phyloP scores from a whole-genome alignment of 2,113 vertebrate species.

The Podarcis muralis region DNA sequence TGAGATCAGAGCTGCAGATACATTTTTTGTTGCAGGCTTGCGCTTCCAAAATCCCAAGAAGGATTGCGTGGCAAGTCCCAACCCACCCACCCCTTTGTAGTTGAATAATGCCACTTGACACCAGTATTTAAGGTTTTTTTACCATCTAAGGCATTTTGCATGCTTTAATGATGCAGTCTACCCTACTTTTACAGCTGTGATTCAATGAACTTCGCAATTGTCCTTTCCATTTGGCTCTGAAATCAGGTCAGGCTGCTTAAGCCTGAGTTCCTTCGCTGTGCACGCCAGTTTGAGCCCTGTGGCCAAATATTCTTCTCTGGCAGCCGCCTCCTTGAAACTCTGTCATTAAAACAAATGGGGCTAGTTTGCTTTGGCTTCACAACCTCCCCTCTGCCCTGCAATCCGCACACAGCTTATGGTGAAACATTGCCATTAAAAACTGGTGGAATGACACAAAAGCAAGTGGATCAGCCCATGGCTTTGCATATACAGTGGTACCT shows the following conservation, averaged over 20 bases:
- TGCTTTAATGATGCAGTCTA: neutral
- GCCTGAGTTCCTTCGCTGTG: neutral
- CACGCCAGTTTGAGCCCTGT: neutral
- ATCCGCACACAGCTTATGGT: too few relatives aligned
- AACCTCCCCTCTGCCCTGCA: neutral
- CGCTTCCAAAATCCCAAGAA: neutral
- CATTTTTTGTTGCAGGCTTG: neutral
- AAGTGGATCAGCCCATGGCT: neutral
- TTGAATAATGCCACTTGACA: too few relatives aligned
- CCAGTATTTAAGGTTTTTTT: too few relatives aligned
- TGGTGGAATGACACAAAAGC: neutral
- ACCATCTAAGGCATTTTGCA: neutral
- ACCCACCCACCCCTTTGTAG: too few relatives aligned
- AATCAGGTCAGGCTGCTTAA: neutral
- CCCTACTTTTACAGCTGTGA: too few relatives aligned
- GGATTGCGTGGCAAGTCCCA: neutral
- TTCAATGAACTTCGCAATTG: neutral
- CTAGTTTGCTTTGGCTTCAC: neutral
- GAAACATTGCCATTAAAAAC: neutral
- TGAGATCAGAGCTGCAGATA: too few relatives aligned
- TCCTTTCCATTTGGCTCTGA: neutral
- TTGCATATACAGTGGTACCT: too few relatives aligned
- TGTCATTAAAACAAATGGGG: neutral
- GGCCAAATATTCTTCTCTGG: neutral
- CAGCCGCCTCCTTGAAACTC: neutral